Base-by-base conservation (phyloP, 2,888 invertebrate species). In the Pristionchus japonicus region DNA sequence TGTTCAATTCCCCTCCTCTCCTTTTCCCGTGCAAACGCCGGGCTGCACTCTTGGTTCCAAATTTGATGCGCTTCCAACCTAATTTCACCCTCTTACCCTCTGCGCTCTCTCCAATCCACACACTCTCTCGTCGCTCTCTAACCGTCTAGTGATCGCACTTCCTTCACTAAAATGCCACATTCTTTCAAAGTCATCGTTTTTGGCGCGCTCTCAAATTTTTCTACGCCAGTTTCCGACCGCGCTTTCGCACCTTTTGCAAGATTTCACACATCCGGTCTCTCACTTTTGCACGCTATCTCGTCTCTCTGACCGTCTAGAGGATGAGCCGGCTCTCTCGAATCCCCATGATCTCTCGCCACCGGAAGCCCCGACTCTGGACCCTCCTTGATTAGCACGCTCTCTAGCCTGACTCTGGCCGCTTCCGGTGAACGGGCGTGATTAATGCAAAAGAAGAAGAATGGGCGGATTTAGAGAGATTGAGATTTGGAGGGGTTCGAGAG, bases 391-490 rank as follows among this genome's bases (percentile, higher is more conserved):
- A 9, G 9, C 52, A 64, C 43, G 31, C 20, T 64, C 64, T 85
- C 40, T 85, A 64, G 43, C 40, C n/a, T 17, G 23, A n/a, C 23
- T 52, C 57, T 52, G 43, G n/a, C 1, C 85, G 27, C 67, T 67
- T 49, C 64, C 67, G 61, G 52, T 52, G 52, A 83, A 52, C 15
- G 49, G 80, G n/a, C 27, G 80, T 49, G 80, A 80, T 80, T 83
- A 57, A 83, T 49, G 82, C 34, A 83, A 57, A 83, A 47, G 85
- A 85, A 83, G 85, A 85, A 83, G 87, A 89, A 40, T 34, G 70
- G 82, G 80, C 67, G 84, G 77, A 47, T 43, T 70, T 61, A 47
- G 31, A 34, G 43, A 37, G 74, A n/a, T n/a, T n/a, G n/a, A n/a
- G n/a, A n/a, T n/a, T n/a, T n/a, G 88, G 77, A 87, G 82, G 47